Evolutionary conservation across 2,797 vertebrate species (phyloP).

Genomic region (Microctenopoma steveboyesi): DNA sequence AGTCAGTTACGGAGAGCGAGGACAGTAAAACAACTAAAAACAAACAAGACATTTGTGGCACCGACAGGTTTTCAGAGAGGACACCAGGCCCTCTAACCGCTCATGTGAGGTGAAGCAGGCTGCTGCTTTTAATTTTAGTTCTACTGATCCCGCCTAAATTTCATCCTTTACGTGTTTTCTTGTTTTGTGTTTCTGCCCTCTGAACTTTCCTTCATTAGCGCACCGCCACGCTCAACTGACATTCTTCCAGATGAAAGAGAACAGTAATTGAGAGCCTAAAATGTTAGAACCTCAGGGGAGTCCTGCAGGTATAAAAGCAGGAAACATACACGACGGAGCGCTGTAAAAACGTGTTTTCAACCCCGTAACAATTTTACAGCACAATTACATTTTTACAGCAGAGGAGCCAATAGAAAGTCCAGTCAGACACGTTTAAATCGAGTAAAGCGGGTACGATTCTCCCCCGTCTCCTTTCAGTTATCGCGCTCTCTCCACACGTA

Average conservation of each 20-base stretch:
- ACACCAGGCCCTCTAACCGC: conserved; percentile 8
- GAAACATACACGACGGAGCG: conserved; percentile 2
- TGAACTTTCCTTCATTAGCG: neutral
- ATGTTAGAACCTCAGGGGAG: conserved; percentile 33
- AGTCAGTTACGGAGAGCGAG: conserved; percentile 53
- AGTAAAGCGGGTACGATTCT: conserved; percentile 11
- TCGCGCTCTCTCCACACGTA: neutral
- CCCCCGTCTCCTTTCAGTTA: neutral
- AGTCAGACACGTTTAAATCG: conserved; percentile 37
- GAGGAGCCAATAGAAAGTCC: conserved; percentile 32
- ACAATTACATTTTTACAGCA: conserved; percentile 49
- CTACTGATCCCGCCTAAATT: neutral
- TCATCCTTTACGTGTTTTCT: neutral
- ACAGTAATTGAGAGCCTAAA: conserved; percentile 15
- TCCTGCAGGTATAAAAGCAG: conserved; percentile 28
- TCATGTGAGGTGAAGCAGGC: too few relatives aligned
- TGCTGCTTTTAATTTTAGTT: neutral
- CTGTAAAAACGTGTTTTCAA: conserved; percentile 29
- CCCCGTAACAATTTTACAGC: conserved; percentile 38
- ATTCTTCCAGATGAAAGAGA: conserved; percentile 47
- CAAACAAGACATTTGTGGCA: conserved; percentile 55
- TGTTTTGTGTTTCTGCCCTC: neutral
- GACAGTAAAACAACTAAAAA: conserved; percentile 60
- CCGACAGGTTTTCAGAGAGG: conserved; percentile 49
- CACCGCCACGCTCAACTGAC: conserved; percentile 9